Evolutionary conservation across 2,888 invertebrate genomes (phyloP).

Genomic region (Melinopterus prodromus): DNA sequence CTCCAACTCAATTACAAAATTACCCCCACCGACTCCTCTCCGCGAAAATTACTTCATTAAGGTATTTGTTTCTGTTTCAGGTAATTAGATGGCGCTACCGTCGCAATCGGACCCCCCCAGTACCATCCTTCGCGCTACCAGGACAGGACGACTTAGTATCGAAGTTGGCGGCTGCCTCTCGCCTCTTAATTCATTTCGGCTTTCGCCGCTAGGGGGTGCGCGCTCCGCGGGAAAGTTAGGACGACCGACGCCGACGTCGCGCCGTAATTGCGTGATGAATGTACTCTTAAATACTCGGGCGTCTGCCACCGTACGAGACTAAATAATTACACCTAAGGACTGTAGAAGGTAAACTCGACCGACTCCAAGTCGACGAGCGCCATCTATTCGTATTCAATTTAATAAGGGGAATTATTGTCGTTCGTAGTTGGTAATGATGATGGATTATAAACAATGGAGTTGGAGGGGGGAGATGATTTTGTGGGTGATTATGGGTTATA

Average conservation of each 20-base stretch:
- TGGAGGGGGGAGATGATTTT: neutral
- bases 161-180: too few relatives aligned
- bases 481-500: neutral
- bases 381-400: conserved; percentile 45
- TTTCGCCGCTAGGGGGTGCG: conserved; percentile 11
- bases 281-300: conserved; percentile 50
- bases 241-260: conserved; percentile 25
- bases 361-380: conserved; percentile 7
- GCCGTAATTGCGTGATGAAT: conserved; percentile 51
- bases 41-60: too few relatives aligned
- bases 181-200: conserved; percentile 30
- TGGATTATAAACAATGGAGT: conserved; percentile 44
- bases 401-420: conserved; percentile 47
- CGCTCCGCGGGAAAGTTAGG: conserved; percentile 29
- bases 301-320: conserved; percentile 50
- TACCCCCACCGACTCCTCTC: too few relatives aligned
- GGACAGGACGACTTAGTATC: too few relatives aligned
- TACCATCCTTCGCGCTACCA: too few relatives aligned
- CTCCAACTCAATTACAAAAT: too few relatives aligned
- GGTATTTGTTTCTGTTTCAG: too few relatives aligned
- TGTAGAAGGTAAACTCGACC: conserved; percentile 37
- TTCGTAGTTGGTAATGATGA: conserved; percentile 51
- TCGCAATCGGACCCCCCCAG: too few relatives aligned
- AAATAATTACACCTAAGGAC: conserved; percentile 54
- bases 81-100: too few relatives aligned